Base-by-base conservation (phyloP, 2,888 invertebrate genomes). In the Caenorhabditis uteleia region DNA sequence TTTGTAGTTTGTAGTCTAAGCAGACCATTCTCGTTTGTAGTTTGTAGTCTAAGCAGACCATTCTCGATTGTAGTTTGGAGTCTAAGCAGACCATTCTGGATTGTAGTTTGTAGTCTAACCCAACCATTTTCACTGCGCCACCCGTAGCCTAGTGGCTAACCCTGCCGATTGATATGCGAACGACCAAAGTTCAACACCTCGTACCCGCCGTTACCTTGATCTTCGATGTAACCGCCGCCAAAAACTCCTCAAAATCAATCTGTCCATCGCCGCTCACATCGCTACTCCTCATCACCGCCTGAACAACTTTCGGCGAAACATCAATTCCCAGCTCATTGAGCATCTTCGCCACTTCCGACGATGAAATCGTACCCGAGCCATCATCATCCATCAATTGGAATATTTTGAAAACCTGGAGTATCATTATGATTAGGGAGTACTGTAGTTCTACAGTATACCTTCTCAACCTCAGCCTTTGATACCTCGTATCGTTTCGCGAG, bases 341-440 rank as follows among this genome's bases (percentile, higher is more conserved):
- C 75, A 75, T 75, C 29, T 68, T 72, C 29, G 75, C 75, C 18
- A 75, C 75, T 53, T 75, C 75, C 3, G 61, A 50, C 6, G 75
- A 58, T 1, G 74, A 74, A 50, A 75, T 75, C 2, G 75, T 73
- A 5, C 75, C 75, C 0, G 74, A 74, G 8, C 67, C 62, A 49
- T 75, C 75, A 38, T 75, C 75, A 53, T 75, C 75, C 75, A 75
- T 75, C 12, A 74, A 48, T 40, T 74, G 59, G 68, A 75, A 75
- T 25, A 75, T 74, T 39, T 62, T 67, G 62, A 72, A 71, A 18
- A 75, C 71, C 73, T 74, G 47, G 18, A n/a, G n/a, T n/a, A n/a
- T n/a, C n/a, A n/a, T n/a, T n/a, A n/a, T n/a, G n/a, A n/a, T n/a
- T n/a, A n/a, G n/a, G n/a, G n/a, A n/a, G n/a, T n/a, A n/a, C n/a